A percentile compares a stretch with the other conserved stretches of the same genome.
phyloP scores from a whole-genome alignment of 1,140 invertebrate species.

The Platorchestia sp. region DNA sequence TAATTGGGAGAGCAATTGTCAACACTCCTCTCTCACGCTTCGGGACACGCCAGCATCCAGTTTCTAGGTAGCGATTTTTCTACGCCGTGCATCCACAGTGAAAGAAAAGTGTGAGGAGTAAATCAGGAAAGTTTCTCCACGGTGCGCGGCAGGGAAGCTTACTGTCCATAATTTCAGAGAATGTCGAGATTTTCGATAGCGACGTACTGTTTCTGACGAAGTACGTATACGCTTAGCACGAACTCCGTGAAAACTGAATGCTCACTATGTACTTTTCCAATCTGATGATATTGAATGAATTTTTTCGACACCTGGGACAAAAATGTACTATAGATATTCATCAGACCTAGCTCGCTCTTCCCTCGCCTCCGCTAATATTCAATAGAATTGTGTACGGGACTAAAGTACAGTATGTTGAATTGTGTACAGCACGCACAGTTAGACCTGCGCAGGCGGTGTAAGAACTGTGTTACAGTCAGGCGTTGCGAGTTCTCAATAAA shows the following conservation, averaged over 20 bases:
- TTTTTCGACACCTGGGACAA: too few species aligned
- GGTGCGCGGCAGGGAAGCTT: background rate
- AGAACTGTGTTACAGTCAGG: too few species aligned
- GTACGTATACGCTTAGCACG: background rate
- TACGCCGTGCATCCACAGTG: background rate
- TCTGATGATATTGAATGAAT: background rate
- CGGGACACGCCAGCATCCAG: background rate
- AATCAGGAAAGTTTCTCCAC: background rate
- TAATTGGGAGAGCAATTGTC: background rate
- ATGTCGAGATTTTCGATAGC: background rate
- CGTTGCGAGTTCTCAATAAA: too few species aligned
- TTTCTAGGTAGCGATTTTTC: background rate
- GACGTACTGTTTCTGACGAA: background rate
- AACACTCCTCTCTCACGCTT: background rate
- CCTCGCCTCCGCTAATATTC: too few species aligned
- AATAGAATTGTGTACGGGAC: too few species aligned
- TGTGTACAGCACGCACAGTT: too few species aligned
- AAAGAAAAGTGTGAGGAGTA: background rate
- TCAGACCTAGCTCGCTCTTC: too few species aligned
- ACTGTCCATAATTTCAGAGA: background rate
- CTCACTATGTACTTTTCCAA: background rate
- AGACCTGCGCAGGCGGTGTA: too few species aligned
- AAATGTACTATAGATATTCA: too few species aligned
- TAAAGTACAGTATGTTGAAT: too few species aligned
- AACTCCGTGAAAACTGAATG: background rate